phyloP scores from a whole-genome alignment of 2,113 vertebrate genomes.

The Tragelaphus imberbis region DNA sequence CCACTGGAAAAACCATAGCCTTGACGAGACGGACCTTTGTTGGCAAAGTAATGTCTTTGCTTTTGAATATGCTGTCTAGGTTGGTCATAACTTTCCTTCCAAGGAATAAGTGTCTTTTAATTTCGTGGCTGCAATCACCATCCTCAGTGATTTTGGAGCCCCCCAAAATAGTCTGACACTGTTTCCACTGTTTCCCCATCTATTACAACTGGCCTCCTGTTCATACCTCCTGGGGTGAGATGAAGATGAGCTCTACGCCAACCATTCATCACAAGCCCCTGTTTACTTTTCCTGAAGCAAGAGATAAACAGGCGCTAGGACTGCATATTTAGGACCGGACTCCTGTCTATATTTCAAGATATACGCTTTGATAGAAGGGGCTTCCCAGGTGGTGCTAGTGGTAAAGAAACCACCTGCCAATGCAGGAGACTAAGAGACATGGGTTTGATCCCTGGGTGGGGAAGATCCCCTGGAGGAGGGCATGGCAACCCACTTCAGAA shows the following conservation, averaged over 20 bases:
- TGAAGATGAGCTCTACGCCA: not conserved
- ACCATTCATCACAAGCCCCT: not conserved
- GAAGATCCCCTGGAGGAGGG: not conserved
- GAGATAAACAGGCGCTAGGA: not conserved
- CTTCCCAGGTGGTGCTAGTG: not conserved
- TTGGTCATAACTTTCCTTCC: too few relatives aligned
- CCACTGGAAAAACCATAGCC: too few relatives aligned
- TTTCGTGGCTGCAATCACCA: too few relatives aligned
- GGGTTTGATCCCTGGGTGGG: not conserved
- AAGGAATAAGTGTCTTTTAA: too few relatives aligned
- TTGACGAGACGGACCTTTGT: too few relatives aligned
- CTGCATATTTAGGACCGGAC: not conserved
- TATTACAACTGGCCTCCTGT: not conserved
- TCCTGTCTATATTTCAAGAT: not conserved
- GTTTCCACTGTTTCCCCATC: too few relatives aligned
- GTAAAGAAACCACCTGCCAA: not conserved
- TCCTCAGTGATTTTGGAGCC: too few relatives aligned
- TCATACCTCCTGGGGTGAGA: not conserved
- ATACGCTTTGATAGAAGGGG: not conserved
- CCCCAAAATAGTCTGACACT: too few relatives aligned
- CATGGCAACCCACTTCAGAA: not conserved
- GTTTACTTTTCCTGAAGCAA: not conserved
- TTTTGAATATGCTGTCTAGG: too few relatives aligned
- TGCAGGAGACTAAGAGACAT: fast-evolving
- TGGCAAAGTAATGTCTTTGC: too few relatives aligned